Evolutionary conservation across 1,140 invertebrate genomes (phyloP).

Genomic region (Pachyrhynchus sulphureomaculatus): DNA sequence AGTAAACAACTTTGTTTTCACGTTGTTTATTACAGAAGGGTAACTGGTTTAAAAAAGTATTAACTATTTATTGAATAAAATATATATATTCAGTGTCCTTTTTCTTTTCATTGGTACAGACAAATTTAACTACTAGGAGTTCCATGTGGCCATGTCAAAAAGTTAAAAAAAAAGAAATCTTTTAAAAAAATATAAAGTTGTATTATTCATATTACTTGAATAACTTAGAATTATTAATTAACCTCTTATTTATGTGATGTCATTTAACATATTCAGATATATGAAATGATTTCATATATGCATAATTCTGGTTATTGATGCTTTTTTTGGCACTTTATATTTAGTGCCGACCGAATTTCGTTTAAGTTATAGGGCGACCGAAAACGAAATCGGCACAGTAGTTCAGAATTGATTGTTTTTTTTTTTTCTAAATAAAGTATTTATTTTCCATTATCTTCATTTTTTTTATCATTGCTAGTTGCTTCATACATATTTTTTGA

Average conservation of each 20-base stretch:
- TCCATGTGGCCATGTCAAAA: conserved; percentile 48
- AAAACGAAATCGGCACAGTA: conserved; percentile 45
- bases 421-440: background rate
- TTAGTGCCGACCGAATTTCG: conserved; percentile 44
- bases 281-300: conserved; percentile 49
- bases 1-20: background rate
- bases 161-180: background rate
- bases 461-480: background rate
- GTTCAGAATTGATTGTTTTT: conserved; percentile 22
- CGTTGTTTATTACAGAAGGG: conserved; percentile 1
- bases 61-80: background rate
- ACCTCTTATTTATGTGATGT: conserved; percentile 46
- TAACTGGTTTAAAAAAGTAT: background rate
- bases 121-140: conserved; percentile 33
- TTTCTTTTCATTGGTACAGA: conserved; percentile 43
- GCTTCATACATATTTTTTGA: background rate
- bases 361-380: conserved; percentile 47
- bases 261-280: conserved; percentile 45
- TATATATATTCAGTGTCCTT: background rate
- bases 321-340: conserved; percentile 43
- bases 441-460: background rate
- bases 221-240: conserved; percentile 47
- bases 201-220: conserved; percentile 34
- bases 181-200: conserved; percentile 11
- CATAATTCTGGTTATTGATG: conserved; percentile 47